Percentiles rank a stretch among this genome's conserved stretches.
Evolutionary conservation across 30 jellyfish, hydroid and myxozoan species (phyloP).

Genomic region (Turritopsis rubra): DNA sequence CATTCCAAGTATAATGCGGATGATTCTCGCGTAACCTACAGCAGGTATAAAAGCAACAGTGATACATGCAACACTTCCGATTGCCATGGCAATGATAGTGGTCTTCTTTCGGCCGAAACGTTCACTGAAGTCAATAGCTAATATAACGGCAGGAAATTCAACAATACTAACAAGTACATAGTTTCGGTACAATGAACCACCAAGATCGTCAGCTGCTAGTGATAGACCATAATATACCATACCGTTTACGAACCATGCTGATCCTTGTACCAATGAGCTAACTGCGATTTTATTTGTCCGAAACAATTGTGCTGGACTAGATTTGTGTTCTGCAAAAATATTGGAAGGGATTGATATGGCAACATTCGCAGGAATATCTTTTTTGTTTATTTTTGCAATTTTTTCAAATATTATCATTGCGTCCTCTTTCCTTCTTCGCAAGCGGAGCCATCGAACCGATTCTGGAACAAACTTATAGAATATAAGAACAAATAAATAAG

Average conservation of each 20-base stretch:
- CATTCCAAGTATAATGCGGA: conserved; percentile 47
- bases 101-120: conserved; percentile 76
- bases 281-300: conserved; percentile 48
- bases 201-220: conserved; percentile 79
- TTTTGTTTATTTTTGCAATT: conserved; percentile 56
- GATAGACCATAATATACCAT: conserved; percentile 69
- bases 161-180: conserved; percentile 55
- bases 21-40: conserved; percentile 28
- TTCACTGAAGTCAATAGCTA: conserved; percentile 53
- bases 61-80: conserved; percentile 52
- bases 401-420: conserved; percentile 35
- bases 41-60: conserved; percentile 60
- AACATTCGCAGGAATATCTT: conserved; percentile 42
- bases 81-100: conserved; percentile 30
- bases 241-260: conserved; percentile 70
- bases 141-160: conserved; percentile 66
- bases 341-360: conserved; percentile 19
- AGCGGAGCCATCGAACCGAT: conserved; percentile 73
- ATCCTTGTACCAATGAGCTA: conserved; percentile 43
- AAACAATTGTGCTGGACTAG: conserved; percentile 46
- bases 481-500: conserved; percentile 54
- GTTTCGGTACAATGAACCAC: conserved; percentile 59
- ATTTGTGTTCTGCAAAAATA: conserved; percentile 12
- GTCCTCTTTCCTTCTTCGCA: conserved; percentile 48
- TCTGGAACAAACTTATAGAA: conserved; percentile 72